Evolutionary conservation across 1,140 invertebrate species (phyloP).

Genomic region (Megalopta genalis): DNA sequence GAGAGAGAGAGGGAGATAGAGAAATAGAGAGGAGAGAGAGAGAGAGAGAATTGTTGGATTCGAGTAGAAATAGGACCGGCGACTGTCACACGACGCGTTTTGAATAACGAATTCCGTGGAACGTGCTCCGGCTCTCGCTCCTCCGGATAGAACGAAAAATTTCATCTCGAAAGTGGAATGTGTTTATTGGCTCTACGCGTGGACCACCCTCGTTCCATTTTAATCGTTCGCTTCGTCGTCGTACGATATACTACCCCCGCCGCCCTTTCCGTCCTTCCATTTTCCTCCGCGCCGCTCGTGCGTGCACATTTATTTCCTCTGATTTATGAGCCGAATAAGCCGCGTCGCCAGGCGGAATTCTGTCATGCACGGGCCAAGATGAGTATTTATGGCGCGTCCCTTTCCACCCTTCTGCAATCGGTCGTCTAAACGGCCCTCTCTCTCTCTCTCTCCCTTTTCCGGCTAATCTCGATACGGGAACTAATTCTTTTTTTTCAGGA

Average conservation of each 20-base stretch:
- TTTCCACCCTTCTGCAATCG: too few species aligned
- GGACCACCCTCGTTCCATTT: background rate
- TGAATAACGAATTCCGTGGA: background rate
- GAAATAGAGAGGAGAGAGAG: too few species aligned
- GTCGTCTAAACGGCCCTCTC: too few species aligned
- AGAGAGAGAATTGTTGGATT: background rate
- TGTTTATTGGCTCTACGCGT: background rate
- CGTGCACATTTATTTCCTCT: background rate
- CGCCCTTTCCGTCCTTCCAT: too few species aligned
- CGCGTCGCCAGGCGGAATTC: background rate
- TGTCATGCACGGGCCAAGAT: background rate
- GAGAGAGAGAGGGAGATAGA: too few species aligned
- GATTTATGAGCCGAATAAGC: background rate
- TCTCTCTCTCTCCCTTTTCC: too few species aligned
- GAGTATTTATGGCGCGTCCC: too few species aligned
- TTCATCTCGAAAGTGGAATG: slow-evolving; percentile 8
- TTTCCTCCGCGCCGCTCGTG: too few species aligned
- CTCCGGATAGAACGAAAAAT: background rate
- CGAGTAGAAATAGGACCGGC: background rate
- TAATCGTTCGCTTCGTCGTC: background rate
- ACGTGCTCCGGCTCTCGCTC: too few species aligned
- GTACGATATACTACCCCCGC: background rate
- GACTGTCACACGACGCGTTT: background rate
- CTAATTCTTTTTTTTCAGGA: too few species aligned
- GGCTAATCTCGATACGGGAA: too few species aligned